Evolutionary conservation across 2,888 invertebrate genomes (phyloP).

Genomic region (Heteromyza rotundicornis): DNA sequence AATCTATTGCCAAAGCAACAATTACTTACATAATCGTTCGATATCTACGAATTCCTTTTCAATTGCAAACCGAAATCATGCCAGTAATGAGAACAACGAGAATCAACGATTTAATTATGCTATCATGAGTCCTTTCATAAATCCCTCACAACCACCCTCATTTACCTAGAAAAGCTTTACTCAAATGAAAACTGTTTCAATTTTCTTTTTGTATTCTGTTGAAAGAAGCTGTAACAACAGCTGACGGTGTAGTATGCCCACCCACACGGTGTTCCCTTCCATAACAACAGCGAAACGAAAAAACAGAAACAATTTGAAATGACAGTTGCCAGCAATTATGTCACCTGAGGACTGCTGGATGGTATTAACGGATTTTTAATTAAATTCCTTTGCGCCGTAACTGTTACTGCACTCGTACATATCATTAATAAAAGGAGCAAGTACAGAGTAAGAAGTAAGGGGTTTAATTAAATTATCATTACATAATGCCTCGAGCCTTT

Average conservation of each 20-base stretch:
- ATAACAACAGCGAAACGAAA: background rate
- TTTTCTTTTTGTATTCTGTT: too few relatives aligned
- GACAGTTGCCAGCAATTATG: background rate
- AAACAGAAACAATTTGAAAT: background rate
- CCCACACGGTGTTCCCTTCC: background rate
- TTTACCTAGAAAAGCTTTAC: background rate
- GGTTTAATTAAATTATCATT: background rate
- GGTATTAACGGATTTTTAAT: constrained; percentile 4
- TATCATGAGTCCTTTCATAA: background rate
- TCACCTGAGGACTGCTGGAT: background rate
- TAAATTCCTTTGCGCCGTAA: background rate
- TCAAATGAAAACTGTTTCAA: background rate
- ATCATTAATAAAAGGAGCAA: too few relatives aligned
- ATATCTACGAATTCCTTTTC: too few relatives aligned
- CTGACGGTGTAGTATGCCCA: background rate
- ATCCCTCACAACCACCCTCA: background rate
- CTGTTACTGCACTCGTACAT: background rate
- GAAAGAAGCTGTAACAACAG: background rate
- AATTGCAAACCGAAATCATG: too few relatives aligned
- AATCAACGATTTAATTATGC: background rate
- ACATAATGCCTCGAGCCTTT: background rate
- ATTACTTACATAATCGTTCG: too few relatives aligned
- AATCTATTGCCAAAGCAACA: too few relatives aligned
- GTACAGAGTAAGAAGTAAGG: background rate
- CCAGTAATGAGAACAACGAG: too few relatives aligned